phyloP scores from a whole-genome alignment of 2,888 invertebrate genomes.

The Cheilosia vernalis region DNA sequence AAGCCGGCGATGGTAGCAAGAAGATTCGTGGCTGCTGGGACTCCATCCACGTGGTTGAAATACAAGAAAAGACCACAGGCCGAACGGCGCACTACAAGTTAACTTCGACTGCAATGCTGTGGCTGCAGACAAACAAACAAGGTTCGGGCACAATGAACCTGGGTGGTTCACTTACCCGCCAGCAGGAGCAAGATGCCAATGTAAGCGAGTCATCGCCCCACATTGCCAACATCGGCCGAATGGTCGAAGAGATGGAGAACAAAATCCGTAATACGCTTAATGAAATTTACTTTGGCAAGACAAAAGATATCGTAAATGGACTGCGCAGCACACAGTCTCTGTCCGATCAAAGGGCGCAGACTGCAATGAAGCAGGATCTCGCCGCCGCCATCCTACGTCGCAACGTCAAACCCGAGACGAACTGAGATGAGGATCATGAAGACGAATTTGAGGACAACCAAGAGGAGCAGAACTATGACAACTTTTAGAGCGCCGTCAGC shows the following conservation, averaged over 20 bases:
- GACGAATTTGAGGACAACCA: slow-evolving; percentile 56
- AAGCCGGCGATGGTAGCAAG: slow-evolving; percentile 98
- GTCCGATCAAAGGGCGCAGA: slow-evolving; percentile 92
- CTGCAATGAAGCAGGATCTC: slow-evolving; percentile 93
- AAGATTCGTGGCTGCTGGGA: slow-evolving; percentile 99
- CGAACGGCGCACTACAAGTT: slow-evolving; percentile 98
- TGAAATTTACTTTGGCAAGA: slow-evolving; percentile 99
- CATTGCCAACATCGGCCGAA: slow-evolving; percentile 98
- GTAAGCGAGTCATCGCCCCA: slow-evolving; percentile 97
- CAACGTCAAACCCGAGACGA: slow-evolving; percentile 87
- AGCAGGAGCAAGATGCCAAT: slow-evolving; percentile 95
- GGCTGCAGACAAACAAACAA: slow-evolving; percentile 98
- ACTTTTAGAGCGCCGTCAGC: slow-evolving; percentile 59
- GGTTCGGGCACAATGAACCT: slow-evolving; percentile 99
- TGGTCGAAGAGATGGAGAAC: slow-evolving; percentile 99
- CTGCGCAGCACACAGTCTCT: slow-evolving; percentile 92
- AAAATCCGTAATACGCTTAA: slow-evolving; percentile 99
- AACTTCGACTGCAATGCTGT: slow-evolving; percentile 99
- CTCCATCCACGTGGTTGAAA: slow-evolving; percentile 99
- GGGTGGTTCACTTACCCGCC: slow-evolving; percentile 98
- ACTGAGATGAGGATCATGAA: slow-evolving; percentile 78
- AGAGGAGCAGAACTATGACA: slow-evolving; percentile 69
- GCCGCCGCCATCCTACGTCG: slow-evolving; percentile 92
- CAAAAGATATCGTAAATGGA: slow-evolving; percentile 98
- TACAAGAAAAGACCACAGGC: slow-evolving; percentile 97